Base-by-base conservation (phyloP, 2,113 vertebrate species). In the Hirundichthys speculiger region DNA sequence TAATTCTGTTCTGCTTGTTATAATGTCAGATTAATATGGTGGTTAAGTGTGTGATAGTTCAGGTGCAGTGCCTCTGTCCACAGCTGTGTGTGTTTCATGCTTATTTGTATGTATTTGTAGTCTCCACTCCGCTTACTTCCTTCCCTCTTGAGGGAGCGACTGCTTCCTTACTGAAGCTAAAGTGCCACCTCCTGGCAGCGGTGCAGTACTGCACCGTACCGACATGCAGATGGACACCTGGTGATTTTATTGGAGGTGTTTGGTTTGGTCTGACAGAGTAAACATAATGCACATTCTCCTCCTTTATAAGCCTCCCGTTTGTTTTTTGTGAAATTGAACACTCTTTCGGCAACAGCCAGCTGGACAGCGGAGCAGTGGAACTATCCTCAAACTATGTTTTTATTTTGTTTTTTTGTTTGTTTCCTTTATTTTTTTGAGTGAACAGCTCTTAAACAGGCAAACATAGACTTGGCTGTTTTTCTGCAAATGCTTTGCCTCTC, bases 171-270 rank as follows among this genome's bases (percentile, higher is more conserved):
- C 88, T 90, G 90, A 89, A 90, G 80, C 92, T 75, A 92, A 90
- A 93, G 88, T 93, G 93, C 93, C 93, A 93, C 88, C 93, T 93
- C 2, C 89, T 92, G 93, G 91, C 53, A 1, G 7, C 7, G 15
- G 9, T 6, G 0, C 0, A 30, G 79, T 69, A 86, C 83, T 90
- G 84, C 90, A 73, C 38, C 4, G 63, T 64, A 16, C 7, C 27
- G 11, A 34, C 76, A 45, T 27, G 19, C 46, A 52, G 30, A 56
- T 67, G 74, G 67, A 81, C 73, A 82, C 77, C 69, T 80, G 71
- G 77, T 72, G 73, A 76, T 84, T 80, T 82, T 19, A 73, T 62
- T 25, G 27, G 56, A 73, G 25, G 47, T 64, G 57, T 84, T 70
- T 24, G 67, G 57, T 82, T 70, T 46, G 38, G 70, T 73, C 15